phyloP scores from a whole-genome alignment of 1,140 invertebrate species.

The Adelges cooleyi region DNA sequence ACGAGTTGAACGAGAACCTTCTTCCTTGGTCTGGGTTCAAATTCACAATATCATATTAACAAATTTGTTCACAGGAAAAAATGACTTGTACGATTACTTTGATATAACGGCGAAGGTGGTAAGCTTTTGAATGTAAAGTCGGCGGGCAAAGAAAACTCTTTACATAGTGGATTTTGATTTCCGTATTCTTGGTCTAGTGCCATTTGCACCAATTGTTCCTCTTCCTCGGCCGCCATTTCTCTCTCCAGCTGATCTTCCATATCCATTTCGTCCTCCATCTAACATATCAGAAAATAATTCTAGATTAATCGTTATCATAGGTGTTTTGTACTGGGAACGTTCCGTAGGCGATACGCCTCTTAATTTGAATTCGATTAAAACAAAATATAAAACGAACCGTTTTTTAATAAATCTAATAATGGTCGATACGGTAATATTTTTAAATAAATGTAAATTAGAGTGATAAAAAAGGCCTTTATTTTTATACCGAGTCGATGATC shows the following conservation, averaged over 20 bases:
- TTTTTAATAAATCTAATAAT: no score
- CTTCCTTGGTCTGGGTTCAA: slow-evolving; percentile 30
- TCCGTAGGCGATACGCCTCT: no score
- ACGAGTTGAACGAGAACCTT: slow-evolving; percentile 33
- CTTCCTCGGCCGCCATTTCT: slow-evolving; percentile 56
- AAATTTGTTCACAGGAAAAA: neutral
- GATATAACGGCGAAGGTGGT: slow-evolving; percentile 14
- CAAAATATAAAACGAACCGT: no score
- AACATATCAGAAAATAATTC: no score
- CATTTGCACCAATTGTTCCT: slow-evolving; percentile 49
- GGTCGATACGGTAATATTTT: no score
- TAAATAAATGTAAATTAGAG: no score
- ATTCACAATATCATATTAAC: neutral
- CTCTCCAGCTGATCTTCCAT: slow-evolving; percentile 80
- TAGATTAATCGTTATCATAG: no score
- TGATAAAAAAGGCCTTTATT: no score
- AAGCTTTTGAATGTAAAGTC: slow-evolving; percentile 44
- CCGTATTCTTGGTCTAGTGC: slow-evolving; percentile 40
- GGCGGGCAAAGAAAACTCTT: slow-evolving; percentile 48
- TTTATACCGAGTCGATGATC: no score
- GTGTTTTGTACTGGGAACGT: no score
- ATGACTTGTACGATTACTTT: no score
- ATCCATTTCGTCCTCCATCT: slow-evolving; percentile 84
- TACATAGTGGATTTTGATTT: slow-evolving; percentile 41
- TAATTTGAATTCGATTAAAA: no score